Base-by-base conservation (phyloP, 2,888 invertebrate genomes). In the Melangyna quadrimaculata region DNA sequence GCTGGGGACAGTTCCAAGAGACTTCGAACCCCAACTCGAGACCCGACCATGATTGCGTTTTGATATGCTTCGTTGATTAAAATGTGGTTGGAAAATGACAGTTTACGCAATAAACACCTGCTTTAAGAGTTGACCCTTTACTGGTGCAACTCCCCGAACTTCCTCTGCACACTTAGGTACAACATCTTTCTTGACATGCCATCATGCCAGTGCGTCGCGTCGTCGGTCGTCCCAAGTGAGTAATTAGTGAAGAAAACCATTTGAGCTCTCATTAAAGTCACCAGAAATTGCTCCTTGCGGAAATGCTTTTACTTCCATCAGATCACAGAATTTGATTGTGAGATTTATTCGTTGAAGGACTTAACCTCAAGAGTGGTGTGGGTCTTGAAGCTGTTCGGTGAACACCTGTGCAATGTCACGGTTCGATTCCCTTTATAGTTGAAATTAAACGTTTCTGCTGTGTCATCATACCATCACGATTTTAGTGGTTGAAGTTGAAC, bases 71-170 rank as follows among this genome's bases (percentile, higher is more conserved):
- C 70, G 75, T 29, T 75, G 67, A 53, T 51, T 24, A 51, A 59
- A 55, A 75, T 74, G 70, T 67, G 61, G 53, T 27, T 45, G 45
- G n/a, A n/a, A 17, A 67, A 51, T 43, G 65, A 84, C 67, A 72
- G 12, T 53, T 59, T 53, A 71, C 65, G 74, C 74, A 71, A 75
- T 84, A 84, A 84, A 80, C 84, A 84, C 80, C 80, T 84, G 84
- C 45, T 48, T 19, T 43, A 29, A 48, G n/a, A n/a, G 51, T 74
- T 71, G 81, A 40, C 27, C 57, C 72, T 78, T 78, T 53, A 71
- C 77, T 72, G 65, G 55, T 24, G 48, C 19, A 40, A 78, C 61
- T 55, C 48, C n/a, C 55, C 22, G 22, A 29, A 51, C 37, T 67
- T 51, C 48, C 48, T 22, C 48, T 48, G 48, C 22, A 48, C 22